Evolutionary conservation across 2,113 vertebrate species (phyloP).

Genomic region (Neodontobutis hainanensis): DNA sequence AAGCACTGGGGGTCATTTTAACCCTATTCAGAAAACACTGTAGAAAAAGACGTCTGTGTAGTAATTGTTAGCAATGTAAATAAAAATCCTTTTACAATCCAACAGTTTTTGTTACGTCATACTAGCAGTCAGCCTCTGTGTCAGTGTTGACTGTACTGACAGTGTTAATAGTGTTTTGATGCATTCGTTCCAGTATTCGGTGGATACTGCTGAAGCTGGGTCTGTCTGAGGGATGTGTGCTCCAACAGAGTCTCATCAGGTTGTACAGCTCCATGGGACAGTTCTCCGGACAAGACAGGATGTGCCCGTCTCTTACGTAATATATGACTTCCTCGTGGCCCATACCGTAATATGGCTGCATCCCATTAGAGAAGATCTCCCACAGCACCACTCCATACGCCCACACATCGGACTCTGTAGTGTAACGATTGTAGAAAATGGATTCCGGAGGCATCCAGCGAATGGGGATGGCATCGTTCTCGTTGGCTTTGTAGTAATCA

Average conservation of each 20-base stretch:
- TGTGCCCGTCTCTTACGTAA: slow-evolving; percentile 93
- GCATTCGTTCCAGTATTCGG: slow-evolving; percentile 94
- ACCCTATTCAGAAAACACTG: too few species aligned
- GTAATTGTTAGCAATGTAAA: not conserved
- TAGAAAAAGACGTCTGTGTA: not conserved
- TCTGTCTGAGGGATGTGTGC: slow-evolving; percentile 85
- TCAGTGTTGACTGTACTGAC: slow-evolving; percentile 19
- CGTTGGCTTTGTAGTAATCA: slow-evolving; percentile 97
- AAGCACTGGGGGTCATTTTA: too few species aligned
- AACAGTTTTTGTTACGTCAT: not conserved
- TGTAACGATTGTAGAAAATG: slow-evolving; percentile 99
- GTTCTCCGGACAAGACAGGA: slow-evolving; percentile 90
- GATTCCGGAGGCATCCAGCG: slow-evolving; percentile 99
- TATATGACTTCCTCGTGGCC: slow-evolving; percentile 98
- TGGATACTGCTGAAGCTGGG: slow-evolving; percentile 93
- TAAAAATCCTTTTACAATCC: not conserved
- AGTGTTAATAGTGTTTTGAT: slow-evolving; percentile 72
- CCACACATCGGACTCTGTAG: slow-evolving; percentile 96
- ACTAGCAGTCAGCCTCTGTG: slow-evolving; percentile 50
- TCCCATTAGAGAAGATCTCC: slow-evolving; percentile 97
- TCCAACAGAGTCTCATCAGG: slow-evolving; percentile 98
- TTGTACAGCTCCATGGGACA: slow-evolving; percentile 95
- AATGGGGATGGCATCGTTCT: slow-evolving; percentile 96
- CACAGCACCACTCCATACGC: slow-evolving; percentile 96
- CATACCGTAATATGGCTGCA: slow-evolving; percentile 99